phyloP scores from a whole-genome alignment of 2,888 invertebrate genomes.

The Caenorhabditis angaria region DNA sequence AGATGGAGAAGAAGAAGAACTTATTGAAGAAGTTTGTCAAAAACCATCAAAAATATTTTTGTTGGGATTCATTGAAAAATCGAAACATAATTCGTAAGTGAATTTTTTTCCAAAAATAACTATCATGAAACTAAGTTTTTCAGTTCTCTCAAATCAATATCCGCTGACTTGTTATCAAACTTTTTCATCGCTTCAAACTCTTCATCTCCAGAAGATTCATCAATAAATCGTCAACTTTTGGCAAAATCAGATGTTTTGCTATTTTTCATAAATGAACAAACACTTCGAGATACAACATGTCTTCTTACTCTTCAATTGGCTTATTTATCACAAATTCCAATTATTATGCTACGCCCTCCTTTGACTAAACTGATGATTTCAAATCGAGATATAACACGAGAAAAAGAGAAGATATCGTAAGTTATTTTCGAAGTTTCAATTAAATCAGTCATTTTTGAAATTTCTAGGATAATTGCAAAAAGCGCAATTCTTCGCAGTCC shows the following conservation, averaged over 20 bases:
- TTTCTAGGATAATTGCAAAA: constrained; percentile 25
- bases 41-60: constrained; percentile 12
- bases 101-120: not conserved
- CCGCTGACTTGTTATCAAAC: constrained; percentile 53
- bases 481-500: constrained; percentile 26
- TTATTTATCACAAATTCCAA: constrained; percentile 59
- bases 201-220: constrained; percentile 14
- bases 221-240: constrained; percentile 17
- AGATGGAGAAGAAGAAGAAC: constrained; percentile 13
- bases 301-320: constrained; percentile 58
- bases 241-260: constrained; percentile 46
- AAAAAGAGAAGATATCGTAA: constrained; percentile 17
- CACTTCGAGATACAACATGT: constrained; percentile 56
- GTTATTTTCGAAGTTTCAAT: not conserved
- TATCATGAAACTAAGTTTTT: not conserved
- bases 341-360: constrained; percentile 60
- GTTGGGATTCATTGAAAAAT: constrained; percentile 25
- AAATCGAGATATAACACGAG: constrained; percentile 26
- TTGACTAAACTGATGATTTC: constrained; percentile 58
- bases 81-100: constrained; percentile 36
- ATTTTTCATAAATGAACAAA: constrained; percentile 63
- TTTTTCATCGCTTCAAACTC: constrained; percentile 53
- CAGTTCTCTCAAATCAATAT: constrained; percentile 51
- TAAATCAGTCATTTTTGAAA: not conserved
- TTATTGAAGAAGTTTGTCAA: not conserved